A percentile compares a stretch with the other conserved stretches of the same genome.
Conservation (phyloP, 2,888 invertebrate species). For the Latrodectus hesperus region DNA sequence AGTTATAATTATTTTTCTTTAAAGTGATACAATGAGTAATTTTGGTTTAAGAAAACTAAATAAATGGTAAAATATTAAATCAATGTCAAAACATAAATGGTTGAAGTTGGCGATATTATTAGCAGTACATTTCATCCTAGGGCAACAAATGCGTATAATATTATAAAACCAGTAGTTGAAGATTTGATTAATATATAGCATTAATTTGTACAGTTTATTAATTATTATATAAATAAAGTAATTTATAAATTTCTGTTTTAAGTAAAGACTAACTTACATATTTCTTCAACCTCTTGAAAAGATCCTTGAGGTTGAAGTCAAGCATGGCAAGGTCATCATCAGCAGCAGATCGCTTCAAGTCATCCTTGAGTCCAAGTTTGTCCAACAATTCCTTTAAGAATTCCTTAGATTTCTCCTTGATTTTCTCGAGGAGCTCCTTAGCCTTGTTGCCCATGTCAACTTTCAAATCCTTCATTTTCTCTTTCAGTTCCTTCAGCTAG, state of each 20-base stretch:
- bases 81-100: no score
- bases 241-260: not conserved
- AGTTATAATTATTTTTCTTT: no score
- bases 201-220: not conserved
- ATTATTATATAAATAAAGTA: not conserved
- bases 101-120: no score
- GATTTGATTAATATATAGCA: not conserved
- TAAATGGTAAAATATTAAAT: no score
- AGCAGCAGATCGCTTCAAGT: not conserved
- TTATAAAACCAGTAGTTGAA: not conserved
- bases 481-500: slow-evolving; percentile 37
- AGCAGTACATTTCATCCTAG: no score
- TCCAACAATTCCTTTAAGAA: slow-evolving; percentile 18
- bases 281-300: slow-evolving; percentile 7
- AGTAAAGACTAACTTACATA: not conserved
- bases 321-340: not conserved
- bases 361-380: not conserved
- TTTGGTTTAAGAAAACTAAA: no score
- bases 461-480: slow-evolving; percentile 36
- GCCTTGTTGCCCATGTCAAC: slow-evolving; percentile 41
- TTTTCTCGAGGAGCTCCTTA: slow-evolving; percentile 7
- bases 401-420: slow-evolving; percentile 21
- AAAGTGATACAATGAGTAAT: no score
- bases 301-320: slow-evolving; percentile 8
- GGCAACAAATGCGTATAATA: not conserved